These are phyloP conservation scores for Mustela lutreola DNA, from an alignment of 2,113 vertebrate genomes.

Conservation along the genomic window DNA sequence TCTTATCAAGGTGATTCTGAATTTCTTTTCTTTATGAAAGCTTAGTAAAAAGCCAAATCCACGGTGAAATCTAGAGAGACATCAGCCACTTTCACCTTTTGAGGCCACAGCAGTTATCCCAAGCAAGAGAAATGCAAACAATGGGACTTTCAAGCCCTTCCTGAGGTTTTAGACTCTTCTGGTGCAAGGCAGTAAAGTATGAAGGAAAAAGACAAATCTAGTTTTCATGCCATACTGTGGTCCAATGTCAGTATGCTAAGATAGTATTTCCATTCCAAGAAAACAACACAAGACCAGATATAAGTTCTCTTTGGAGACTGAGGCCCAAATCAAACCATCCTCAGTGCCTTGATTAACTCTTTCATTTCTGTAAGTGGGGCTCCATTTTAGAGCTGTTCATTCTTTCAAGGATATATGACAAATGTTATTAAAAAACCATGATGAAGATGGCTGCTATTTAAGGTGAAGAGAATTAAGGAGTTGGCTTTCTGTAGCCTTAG, in stretches of 20 bases:
- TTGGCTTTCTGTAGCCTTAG: background rate
- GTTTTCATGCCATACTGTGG: background rate
- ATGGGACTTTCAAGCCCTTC: background rate
- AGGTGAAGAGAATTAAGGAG: background rate
- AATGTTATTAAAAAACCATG: background rate
- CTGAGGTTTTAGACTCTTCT: background rate
- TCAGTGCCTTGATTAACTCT: background rate
- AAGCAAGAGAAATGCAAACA: background rate
- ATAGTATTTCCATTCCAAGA: background rate
- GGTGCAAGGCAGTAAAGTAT: background rate
- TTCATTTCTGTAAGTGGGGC: background rate
- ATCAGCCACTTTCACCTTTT: background rate
- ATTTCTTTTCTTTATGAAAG: background rate
- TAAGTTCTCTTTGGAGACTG: background rate
- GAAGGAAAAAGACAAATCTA: background rate
- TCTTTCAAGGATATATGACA: conserved; percentile 6
- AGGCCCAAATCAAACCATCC: background rate
- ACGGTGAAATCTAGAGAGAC: background rate
- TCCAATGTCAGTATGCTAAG: background rate
- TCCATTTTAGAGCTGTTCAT: conserved; percentile 26
- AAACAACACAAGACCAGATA: background rate
- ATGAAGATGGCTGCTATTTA: background rate
- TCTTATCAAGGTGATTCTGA: background rate
- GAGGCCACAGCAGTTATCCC: background rate
- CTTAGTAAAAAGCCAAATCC: background rate